phyloP scores from a whole-genome alignment of 2,888 invertebrate genomes.

The Flexamia atlantica region DNA sequence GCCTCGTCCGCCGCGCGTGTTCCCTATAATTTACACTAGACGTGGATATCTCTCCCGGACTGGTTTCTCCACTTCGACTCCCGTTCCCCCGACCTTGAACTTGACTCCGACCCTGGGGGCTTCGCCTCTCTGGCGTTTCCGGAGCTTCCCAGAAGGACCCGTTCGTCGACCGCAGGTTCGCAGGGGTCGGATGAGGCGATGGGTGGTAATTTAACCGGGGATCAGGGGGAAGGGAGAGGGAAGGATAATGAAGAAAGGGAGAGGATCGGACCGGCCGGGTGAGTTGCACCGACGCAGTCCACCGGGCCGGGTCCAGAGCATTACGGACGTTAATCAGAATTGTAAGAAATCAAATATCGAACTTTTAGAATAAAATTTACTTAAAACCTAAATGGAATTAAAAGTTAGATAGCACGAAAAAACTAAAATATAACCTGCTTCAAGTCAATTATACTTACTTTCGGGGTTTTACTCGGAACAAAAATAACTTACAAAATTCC shows the following conservation, averaged over 20 bases:
- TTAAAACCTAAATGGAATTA: too few species aligned
- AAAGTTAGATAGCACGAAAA: too few species aligned
- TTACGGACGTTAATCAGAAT: too few species aligned
- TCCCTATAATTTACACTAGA: conserved; percentile 33
- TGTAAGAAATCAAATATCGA: too few species aligned
- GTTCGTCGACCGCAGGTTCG: conserved; percentile 22
- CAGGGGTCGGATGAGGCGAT: conserved; percentile 26
- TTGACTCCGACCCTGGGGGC: conserved; percentile 7
- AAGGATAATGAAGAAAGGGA: conserved; percentile 15
- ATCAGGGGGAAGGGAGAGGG: conserved; percentile 5
- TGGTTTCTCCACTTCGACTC: not conserved
- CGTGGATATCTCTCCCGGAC: not conserved
- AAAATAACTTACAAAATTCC: too few species aligned
- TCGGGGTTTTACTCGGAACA: too few species aligned
- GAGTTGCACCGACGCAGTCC: not conserved
- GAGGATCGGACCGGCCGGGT: not conserved
- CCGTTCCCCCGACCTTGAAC: conserved; percentile 33
- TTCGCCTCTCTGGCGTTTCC: conserved; percentile 8
- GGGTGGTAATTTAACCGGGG: conserved; percentile 1
- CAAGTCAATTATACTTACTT: too few species aligned
- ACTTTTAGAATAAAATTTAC: too few species aligned
- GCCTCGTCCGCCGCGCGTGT: not conserved
- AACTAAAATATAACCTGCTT: too few species aligned
- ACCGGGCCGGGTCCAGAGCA: too few species aligned
- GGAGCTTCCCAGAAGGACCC: conserved; percentile 43